Base-by-base conservation (phyloP, 64 coral and sea anemone genomes). In the Montipora foliosa region DNA sequence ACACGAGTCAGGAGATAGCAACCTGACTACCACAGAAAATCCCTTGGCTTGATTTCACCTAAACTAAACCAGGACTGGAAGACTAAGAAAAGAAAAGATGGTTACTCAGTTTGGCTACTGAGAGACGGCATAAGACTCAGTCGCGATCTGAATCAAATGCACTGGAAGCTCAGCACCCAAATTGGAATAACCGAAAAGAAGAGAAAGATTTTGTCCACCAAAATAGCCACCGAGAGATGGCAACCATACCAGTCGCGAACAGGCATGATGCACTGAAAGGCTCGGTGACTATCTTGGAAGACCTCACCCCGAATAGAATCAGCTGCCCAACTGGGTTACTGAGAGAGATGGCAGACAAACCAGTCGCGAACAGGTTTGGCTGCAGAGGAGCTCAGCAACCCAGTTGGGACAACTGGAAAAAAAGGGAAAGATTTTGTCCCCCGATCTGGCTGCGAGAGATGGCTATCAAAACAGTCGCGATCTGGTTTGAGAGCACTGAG, bases 151-250 rank as follows among this genome's bases (percentile, higher is more conserved):
- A 46, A 3, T 49, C 16, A 46, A 78, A 78, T 49, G 76, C 74
- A 76, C 76, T 78, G 76, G 21, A 78, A 49, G 76, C 76, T 78
- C 76, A 48, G 76, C 76, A 78, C 15, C 76, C 44, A 70, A 16
- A 62, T 51, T 80, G 64, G 66, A 49, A 19, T 70, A 51, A 69
- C 61, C 67, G 61, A 68, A 78, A 49, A 4, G 46, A 50, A 78
- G 76, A 49, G 47, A 78, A 50, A 78, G 76, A 78, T 78, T 78
- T 78, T 78, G 76, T 72, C 82, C 5, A 16, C 64, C 82, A 85
- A 67, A 6, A 48, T 50, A 67, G 16, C 45, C 46, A 9, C 64
- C 46, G 82, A 85, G 82, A 67, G 82, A 85, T 47, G 7, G 66
- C 82, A 21, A 85, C 49, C 62, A 51, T 11, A 85, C 62, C 62